These are phyloP conservation scores for Psittacula derbiana DNA, from an alignment of 2,797 vertebrate genomes.

Conservation along the genomic window DNA sequence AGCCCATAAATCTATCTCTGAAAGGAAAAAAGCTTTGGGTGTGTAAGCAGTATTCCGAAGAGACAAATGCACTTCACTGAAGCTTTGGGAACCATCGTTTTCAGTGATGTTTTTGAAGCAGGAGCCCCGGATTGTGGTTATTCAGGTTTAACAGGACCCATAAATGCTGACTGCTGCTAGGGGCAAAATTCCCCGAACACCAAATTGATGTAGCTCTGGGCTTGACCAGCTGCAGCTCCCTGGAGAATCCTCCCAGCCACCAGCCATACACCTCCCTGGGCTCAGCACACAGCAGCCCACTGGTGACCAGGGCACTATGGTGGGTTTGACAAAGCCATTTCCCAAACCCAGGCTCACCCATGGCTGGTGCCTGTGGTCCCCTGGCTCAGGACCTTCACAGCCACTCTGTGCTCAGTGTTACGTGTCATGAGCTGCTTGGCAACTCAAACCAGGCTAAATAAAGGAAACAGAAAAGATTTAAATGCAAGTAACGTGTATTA, in stretches of 20 bases:
- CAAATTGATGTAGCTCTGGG: neutral
- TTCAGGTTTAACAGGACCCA: constrained; percentile 46
- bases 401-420: neutral
- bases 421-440: neutral
- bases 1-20: neutral
- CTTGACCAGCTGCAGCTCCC: neutral
- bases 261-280: accelerated
- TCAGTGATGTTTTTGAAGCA: neutral
- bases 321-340: neutral
- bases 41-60: neutral
- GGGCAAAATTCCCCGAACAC: neutral
- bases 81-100: neutral
- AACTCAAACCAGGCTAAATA: neutral
- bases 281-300: neutral
- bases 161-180: neutral
- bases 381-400: neutral
- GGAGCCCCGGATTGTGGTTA: constrained; percentile 30
- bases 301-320: accelerated
- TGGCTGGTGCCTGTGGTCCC: neutral
- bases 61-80: neutral
- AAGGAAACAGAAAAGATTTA: neutral
- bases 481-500: neutral
- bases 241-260: neutral
- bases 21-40: neutral
- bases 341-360: neutral